A percentile compares a stretch with the other conserved stretches of the same genome.
Conservation (phyloP, 2,797 vertebrate genomes). For the Parambassis ranga region DNA sequence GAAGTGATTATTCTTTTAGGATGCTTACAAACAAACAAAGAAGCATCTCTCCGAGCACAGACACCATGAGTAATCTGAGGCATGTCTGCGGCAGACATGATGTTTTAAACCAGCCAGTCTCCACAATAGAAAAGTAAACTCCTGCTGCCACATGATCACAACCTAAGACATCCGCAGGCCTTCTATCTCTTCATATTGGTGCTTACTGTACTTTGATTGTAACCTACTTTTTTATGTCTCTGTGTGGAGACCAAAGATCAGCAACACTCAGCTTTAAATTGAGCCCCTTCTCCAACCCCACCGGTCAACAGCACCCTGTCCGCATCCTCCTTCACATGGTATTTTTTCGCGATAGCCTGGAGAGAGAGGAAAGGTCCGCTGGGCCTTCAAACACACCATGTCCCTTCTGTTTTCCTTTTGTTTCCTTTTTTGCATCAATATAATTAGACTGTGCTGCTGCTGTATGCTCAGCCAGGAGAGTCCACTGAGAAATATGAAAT, state of each 20-base stretch:
- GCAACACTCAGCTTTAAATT: not conserved
- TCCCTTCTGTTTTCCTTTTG: not conserved
- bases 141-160: not conserved
- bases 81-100: constrained; percentile 27
- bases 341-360: not conserved
- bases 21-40: not conserved
- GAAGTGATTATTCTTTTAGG: not conserved
- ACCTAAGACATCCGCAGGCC: not conserved
- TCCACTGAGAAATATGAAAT: constrained; percentile 58
- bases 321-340: not conserved
- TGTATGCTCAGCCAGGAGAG: constrained; percentile 22
- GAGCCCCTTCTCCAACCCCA: no score
- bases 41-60: not conserved
- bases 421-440: constrained; percentile 1
- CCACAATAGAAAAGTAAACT: not conserved
- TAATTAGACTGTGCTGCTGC: not conserved
- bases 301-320: not conserved
- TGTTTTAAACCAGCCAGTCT: not conserved
- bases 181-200: constrained; percentile 2
- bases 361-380: not conserved
- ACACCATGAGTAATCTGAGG: constrained; percentile 36
- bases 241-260: not conserved
- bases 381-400: not conserved
- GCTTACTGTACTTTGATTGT: not conserved
- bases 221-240: not conserved